Percentiles rank a stretch among this genome's conserved stretches.
Conservation (phyloP, 2,797 vertebrate genomes). For the Antennarius maculatus region DNA sequence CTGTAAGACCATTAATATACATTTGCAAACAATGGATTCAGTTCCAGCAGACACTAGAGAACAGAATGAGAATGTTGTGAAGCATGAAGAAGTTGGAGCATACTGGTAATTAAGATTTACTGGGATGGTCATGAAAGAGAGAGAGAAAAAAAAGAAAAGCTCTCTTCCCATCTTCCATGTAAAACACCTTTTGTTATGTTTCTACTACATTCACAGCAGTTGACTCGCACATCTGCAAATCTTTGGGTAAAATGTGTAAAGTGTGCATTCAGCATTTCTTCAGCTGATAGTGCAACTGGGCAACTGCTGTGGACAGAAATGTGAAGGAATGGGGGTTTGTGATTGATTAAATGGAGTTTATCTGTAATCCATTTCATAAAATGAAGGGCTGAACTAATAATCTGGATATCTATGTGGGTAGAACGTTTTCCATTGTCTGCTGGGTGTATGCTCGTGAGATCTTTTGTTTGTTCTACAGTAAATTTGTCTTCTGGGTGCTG, state of each 20-base stretch:
- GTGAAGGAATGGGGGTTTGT: constrained; percentile 30
- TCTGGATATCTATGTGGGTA: constrained; percentile 59
- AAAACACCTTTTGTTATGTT: constrained; percentile 48
- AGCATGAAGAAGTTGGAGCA: constrained; percentile 53
- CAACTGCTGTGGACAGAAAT: constrained; percentile 68
- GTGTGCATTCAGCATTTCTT: constrained; percentile 76
- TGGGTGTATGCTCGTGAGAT: constrained; percentile 27
- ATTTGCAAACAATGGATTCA: constrained; percentile 65
- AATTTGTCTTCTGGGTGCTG: constrained; percentile 35
- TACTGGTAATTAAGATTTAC: constrained; percentile 60
- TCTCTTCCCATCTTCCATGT: constrained; percentile 41
- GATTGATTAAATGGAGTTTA: constrained; percentile 61
- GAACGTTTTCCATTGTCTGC: background rate
- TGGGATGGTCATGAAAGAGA: constrained; percentile 32
- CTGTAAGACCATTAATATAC: constrained; percentile 71
- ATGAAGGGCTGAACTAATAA: constrained; percentile 56
- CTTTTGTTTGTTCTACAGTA: constrained; percentile 50
- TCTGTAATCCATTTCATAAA: constrained; percentile 53
- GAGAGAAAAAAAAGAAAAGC: constrained; percentile 45
- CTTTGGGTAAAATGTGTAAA: constrained; percentile 81
- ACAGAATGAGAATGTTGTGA: constrained; percentile 56
- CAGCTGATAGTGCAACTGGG: constrained; percentile 70
- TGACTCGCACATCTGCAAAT: constrained; percentile 80
- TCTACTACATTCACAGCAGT: constrained; percentile 75
- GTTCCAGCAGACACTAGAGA: constrained; percentile 64